Base-by-base conservation (phyloP, 2,113 vertebrate genomes). In the Geococcyx californianus region DNA sequence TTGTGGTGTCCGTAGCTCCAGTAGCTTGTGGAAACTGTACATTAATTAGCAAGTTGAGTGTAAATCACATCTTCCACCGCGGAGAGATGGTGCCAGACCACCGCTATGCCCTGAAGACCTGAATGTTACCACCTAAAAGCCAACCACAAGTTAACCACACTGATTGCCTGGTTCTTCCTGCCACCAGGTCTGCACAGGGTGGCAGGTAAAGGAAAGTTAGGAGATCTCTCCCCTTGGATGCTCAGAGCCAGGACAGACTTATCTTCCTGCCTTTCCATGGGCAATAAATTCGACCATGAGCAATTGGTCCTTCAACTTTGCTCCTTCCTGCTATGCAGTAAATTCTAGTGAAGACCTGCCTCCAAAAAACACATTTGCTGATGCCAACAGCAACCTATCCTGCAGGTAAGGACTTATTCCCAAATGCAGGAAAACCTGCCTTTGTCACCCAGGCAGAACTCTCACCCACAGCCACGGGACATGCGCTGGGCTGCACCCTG, bases 41-140 rank as follows among this genome's bases (percentile, higher is more conserved):
- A 2, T 11, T 31, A 59, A 44, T 85, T n/a, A 80, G 29, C 34
- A 59, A 87, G 59, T 16, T 24, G 62, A 54, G 51, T 42, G 33
- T 33, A 62, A 82, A 55, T 79, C 33, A 5, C 26, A 16, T 73
- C 23, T 36, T 56, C 25, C 14, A 4, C 34, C 7, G 1, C 19
- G 36, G 56, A 25, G 76, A 16, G 36, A 24, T 0, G 1, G 47
- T 44, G 26, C 9, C n/a, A 11, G 8, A 55, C 5, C 31, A 8
- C 31, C 0, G 1, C 80, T 56, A 4, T 20, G 23, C 38, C 70
- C 74, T 3, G 0, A 9, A 75, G 26, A 73, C 42, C 18, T 33
- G 28, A 42, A 23, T 63, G 40, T 56, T 34, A 9, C 15, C 29
- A 3, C 40, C 33, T 73, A 9, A 25, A 62, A 63, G 28, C 70